phyloP scores from a whole-genome alignment of 1,140 invertebrate genomes.

The Halesus radiatus region DNA sequence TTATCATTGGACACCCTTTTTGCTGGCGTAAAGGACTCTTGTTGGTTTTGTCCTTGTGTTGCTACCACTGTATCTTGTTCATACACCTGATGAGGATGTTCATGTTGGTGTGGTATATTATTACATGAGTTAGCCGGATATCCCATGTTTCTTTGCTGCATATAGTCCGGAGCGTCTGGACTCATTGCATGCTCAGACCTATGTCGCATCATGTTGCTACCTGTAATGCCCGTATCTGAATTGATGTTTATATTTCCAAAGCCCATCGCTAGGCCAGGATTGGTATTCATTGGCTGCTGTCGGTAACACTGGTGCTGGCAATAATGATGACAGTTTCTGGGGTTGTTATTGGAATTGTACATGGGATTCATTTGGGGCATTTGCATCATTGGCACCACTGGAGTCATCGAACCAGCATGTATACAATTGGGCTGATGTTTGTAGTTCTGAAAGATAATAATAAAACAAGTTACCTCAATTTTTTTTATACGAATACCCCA shows the following conservation, averaged over 20 bases:
- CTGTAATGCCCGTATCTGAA: background rate
- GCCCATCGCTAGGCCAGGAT: background rate
- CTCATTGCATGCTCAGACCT: background rate
- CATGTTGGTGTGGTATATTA: background rate
- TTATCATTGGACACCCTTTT: too few relatives aligned
- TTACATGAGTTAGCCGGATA: background rate
- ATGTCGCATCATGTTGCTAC: background rate
- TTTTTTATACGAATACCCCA: too few relatives aligned
- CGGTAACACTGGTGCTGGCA: background rate
- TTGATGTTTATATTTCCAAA: slow-evolving; percentile 1
- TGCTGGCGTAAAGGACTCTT: background rate
- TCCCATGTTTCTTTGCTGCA: background rate
- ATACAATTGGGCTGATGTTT: background rate
- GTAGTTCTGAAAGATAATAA: background rate
- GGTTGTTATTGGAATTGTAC: background rate
- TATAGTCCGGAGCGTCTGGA: too few relatives aligned
- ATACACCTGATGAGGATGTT: background rate
- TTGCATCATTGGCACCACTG: too few relatives aligned
- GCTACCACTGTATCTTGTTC: too few relatives aligned
- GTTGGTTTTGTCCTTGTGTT: background rate
- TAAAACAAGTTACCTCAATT: too few relatives aligned
- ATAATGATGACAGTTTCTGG: background rate
- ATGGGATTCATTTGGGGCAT: background rate
- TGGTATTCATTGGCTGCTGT: background rate
- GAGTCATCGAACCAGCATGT: background rate